Evolutionary conservation across 2,113 vertebrate genomes (phyloP).

Genomic region (Procavia capensis): DNA sequence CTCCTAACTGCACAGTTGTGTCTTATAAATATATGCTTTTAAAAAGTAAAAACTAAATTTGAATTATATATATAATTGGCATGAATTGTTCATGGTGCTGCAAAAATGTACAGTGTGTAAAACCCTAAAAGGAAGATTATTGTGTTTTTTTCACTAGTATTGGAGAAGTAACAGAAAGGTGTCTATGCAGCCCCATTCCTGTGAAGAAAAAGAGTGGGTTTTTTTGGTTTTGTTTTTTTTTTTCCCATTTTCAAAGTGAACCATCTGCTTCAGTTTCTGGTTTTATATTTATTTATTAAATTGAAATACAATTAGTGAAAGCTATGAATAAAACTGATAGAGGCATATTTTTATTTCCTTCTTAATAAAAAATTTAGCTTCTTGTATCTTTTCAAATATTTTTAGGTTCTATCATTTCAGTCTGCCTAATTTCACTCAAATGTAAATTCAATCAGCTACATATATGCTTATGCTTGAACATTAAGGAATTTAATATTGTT

Average conservation of each 20-base stretch:
- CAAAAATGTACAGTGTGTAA: neutral
- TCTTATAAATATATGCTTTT: conserved; percentile 5
- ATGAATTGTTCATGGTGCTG: neutral
- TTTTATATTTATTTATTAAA: neutral
- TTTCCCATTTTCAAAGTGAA: conserved; percentile 40
- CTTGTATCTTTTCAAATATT: conserved; percentile 11
- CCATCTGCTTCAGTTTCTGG: neutral
- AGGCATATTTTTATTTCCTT: neutral
- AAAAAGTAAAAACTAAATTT: conserved; percentile 38
- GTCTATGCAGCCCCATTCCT: neutral
- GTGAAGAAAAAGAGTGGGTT: neutral
- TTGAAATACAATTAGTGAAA: conserved; percentile 49
- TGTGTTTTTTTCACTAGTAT: neutral
- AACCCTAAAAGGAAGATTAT: neutral
- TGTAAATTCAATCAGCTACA: neutral
- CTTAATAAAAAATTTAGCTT: neutral
- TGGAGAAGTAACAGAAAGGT: conserved; percentile 29
- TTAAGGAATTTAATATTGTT: neutral
- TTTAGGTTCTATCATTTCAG: conserved; percentile 25
- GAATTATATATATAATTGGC: neutral
- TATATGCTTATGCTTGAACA: neutral
- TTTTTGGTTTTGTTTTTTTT: neutral
- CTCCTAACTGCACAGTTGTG: neutral
- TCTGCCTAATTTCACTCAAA: conserved; percentile 23
- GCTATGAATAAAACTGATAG: neutral